Conservation (phyloP, 2,113 vertebrate species). For the Gallinago paraguaiae region DNA sequence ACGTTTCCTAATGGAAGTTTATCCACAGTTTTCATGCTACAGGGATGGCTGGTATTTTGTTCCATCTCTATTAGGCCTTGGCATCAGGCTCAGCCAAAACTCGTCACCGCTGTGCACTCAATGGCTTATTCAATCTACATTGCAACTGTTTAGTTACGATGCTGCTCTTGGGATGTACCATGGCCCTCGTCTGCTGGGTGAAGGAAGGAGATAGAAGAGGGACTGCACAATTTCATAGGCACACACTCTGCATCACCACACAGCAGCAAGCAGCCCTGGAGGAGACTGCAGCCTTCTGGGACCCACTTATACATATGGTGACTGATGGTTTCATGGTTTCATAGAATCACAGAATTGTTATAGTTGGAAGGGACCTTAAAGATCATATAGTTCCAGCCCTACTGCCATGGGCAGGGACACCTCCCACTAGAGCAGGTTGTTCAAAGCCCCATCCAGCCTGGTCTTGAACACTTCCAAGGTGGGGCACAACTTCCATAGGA, state of each 20-base stretch:
- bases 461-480: too few relatives aligned
- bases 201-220: background rate
- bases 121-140: background rate
- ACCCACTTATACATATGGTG: fast-evolving
- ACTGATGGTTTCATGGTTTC: background rate
- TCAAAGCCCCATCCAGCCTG: too few relatives aligned
- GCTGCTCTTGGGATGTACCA: background rate
- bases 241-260: background rate
- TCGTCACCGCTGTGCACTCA: background rate
- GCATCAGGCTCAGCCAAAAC: background rate
- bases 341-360: too few relatives aligned
- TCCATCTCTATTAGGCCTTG: background rate
- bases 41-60: background rate
- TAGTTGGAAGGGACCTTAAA: too few relatives aligned
- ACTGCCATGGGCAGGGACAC: too few relatives aligned
- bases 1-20: background rate
- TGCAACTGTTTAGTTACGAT: background rate
- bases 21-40: background rate
- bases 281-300: background rate
- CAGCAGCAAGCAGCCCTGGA: background rate
- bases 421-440: too few relatives aligned
- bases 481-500: too few relatives aligned
- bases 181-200: background rate
- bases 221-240: background rate
- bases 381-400: too few relatives aligned